Base-by-base conservation (phyloP, 2,113 vertebrate genomes). In the Gavia stellata region DNA sequence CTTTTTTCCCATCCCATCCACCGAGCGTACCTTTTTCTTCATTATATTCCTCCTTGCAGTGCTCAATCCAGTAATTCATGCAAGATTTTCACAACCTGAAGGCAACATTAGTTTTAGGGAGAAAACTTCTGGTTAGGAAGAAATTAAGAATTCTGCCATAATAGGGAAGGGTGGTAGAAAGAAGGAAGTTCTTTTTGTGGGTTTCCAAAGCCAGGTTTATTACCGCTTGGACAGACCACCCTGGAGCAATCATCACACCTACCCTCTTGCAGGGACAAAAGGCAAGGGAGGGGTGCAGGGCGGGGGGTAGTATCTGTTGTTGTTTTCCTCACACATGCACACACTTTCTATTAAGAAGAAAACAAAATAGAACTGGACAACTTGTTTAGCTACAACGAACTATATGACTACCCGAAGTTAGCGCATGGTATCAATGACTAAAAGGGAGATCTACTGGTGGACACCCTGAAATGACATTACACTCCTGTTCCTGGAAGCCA, bases 401-500 rank as follows among this genome's bases (percentile, higher is more conserved):
- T 29, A 4, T 5, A 12, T 9, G 20, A 34, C 7, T 87, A 42
- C 34, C 9, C 24, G 1, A 56, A 55, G 61, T 61, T 17, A 44
- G 52, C 10, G 86, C 70, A 44, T 3, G 28, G 33, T 17, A n/a
- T 12, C 16, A 28, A 31, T 34, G 89, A 91, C 73, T 93, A 12
- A 90, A 94, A 93, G 36, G 62, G 75, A 88, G 87, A 84, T 25
- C 33, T 79, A 10, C 66, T 79, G 59, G 53, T 79, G 55, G 17
- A 52, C 36, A 78, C 49, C 73, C 95, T 82, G 93, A 78, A 77
- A 94, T 4, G 16, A 86, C 77, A 55, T 59, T 62, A 67, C n/a
- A 14, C 49, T 86, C n/a, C 87, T 52, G 42, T 94, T 93, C 95
- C 95, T 92, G 94, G 95, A 94, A 96, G 80, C 90, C 83, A 92